Conservation (phyloP, 2,797 vertebrate species). For the Falco biarmicus region DNA sequence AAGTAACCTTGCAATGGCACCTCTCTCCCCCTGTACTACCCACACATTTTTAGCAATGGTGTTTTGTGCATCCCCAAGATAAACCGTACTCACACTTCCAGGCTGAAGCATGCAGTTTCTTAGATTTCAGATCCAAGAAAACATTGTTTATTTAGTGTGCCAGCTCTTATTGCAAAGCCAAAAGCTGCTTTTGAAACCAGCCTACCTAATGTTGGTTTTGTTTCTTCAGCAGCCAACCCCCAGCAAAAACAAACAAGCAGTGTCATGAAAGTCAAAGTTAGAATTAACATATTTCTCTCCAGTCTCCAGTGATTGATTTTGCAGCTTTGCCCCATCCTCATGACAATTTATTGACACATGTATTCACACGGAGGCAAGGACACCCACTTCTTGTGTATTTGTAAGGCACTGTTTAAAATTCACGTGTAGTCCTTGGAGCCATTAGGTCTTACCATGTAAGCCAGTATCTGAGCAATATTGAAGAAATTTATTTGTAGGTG, state of each 20-base stretch:
- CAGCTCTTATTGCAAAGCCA: background rate
- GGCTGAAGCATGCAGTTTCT: background rate
- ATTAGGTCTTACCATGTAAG: constrained; percentile 13
- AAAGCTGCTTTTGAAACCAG: background rate
- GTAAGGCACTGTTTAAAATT: constrained; percentile 7
- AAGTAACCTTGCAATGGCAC: background rate
- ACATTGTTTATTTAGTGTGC: background rate
- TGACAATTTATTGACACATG: background rate
- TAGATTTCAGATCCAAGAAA: background rate
- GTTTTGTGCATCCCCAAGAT: background rate
- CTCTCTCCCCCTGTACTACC: background rate
- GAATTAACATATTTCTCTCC: constrained; percentile 11
- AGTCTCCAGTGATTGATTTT: background rate
- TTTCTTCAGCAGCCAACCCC: background rate
- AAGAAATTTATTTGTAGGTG: constrained; percentile 2
- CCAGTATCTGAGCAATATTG: background rate
- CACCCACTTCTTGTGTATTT: background rate
- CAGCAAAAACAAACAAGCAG: constrained; percentile 43
- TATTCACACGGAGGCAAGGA: background rate
- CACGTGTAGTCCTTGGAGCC: background rate
- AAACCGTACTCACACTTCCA: background rate
- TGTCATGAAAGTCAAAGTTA: constrained; percentile 41
- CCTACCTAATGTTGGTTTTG: background rate
- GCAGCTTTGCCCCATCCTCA: background rate
- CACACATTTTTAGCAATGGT: background rate